Evolutionary conservation across 1,140 invertebrate genomes (phyloP).

Genomic region (Araneus ventricosus): DNA sequence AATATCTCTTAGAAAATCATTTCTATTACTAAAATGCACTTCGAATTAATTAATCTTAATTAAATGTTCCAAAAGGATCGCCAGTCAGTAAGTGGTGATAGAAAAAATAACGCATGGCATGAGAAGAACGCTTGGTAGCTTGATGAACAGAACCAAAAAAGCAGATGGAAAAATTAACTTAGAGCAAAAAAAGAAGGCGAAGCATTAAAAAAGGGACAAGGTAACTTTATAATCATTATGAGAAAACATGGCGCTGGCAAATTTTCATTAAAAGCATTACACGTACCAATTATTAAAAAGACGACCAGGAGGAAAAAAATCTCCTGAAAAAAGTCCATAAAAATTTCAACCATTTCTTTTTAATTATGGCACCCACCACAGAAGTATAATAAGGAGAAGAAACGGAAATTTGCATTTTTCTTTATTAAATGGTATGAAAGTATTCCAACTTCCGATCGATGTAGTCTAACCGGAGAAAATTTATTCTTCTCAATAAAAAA

Average conservation of each 20-base stretch:
- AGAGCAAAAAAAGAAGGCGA: neutral
- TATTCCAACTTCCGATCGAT: slow-evolving; percentile 1
- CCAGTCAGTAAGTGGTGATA: too few relatives aligned
- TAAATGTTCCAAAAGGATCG: too few relatives aligned
- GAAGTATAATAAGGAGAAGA: slow-evolving; percentile 31
- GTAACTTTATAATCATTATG: slow-evolving; percentile 9
- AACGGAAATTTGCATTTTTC: slow-evolving; percentile 55
- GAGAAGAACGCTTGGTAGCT: too few relatives aligned
- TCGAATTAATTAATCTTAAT: too few relatives aligned
- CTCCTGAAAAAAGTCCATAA: neutral
- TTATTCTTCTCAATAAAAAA: slow-evolving; percentile 64
- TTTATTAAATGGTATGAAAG: slow-evolving; percentile 54
- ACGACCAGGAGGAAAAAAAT: neutral
- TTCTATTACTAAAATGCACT: too few relatives aligned
- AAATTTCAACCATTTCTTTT: slow-evolving; percentile 38
- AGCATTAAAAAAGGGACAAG: neutral
- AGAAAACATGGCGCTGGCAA: neutral
- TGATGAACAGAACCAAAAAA: neutral
- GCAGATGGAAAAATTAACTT: neutral
- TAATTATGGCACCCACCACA: slow-evolving; percentile 33
- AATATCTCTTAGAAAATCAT: too few relatives aligned
- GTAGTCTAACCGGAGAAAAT: slow-evolving; percentile 57
- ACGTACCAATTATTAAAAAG: neutral
- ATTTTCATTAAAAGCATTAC: slow-evolving; percentile 19
- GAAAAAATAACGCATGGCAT: too few relatives aligned